A percentile compares a stretch with the other conserved stretches of the same genome.
These are phyloP conservation scores for Chloroceryle aenea DNA, from an alignment of 2,113 vertebrate species.

Conservation along the genomic window DNA sequence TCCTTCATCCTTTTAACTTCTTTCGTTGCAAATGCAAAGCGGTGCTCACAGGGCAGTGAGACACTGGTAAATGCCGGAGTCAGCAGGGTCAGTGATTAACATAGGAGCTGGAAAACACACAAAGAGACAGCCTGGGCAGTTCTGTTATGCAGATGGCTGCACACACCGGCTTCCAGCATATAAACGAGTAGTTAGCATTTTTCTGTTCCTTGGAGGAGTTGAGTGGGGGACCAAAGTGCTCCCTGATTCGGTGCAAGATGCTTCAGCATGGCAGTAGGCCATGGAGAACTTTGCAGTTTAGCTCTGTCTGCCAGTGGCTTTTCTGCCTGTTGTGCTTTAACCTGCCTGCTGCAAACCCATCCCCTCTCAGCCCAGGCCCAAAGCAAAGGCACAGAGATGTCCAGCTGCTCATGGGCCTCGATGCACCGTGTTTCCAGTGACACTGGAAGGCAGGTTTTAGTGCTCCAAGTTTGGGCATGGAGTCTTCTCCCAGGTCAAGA, in stretches of 20 bases:
- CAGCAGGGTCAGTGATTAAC: conserved; percentile 71
- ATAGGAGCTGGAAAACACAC: conserved; percentile 69
- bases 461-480: neutral
- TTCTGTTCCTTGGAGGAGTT: conserved; percentile 43
- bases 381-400: neutral
- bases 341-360: neutral
- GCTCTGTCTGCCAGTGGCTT: neutral
- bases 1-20: conserved; percentile 62
- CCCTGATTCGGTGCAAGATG: neutral
- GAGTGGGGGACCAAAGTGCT: neutral
- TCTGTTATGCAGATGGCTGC: conserved; percentile 72
- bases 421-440: rapidly evolving
- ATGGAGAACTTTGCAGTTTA: neutral
- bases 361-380: neutral
- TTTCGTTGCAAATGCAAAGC: conserved; percentile 58
- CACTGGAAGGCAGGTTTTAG: neutral
- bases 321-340: neutral
- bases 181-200: conserved; percentile 72
- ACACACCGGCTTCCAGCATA: conserved; percentile 53
- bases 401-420: neutral
- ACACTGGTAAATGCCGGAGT: conserved; percentile 64
- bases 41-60: conserved; percentile 56
- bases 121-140: conserved; percentile 66
- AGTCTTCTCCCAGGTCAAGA: neutral
- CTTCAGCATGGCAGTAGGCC: neutral